phyloP scores from a whole-genome alignment of 1,140 invertebrate genomes.

The Neelides sp. region DNA sequence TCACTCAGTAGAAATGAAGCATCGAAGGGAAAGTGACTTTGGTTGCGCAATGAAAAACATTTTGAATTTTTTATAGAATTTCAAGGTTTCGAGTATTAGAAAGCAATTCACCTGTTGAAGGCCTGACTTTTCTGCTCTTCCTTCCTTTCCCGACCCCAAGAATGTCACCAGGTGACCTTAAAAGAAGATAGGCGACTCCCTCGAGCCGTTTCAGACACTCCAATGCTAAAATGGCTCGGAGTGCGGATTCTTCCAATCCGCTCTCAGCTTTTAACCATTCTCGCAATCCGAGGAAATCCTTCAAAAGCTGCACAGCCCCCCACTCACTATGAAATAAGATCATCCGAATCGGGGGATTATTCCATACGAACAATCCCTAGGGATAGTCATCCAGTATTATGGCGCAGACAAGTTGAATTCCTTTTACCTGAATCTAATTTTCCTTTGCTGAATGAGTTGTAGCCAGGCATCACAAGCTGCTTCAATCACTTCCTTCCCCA shows the following conservation, averaged over 20 bases:
- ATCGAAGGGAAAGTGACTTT: not conserved
- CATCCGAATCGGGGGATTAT: not conserved
- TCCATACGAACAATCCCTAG: not conserved
- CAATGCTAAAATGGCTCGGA: constrained; percentile 28
- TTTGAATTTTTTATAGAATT: no score
- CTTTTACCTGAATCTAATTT: constrained; percentile 59
- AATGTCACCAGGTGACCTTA: constrained; percentile 29
- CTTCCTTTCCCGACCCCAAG: constrained; percentile 27
- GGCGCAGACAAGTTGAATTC: no score
- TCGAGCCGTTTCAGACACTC: constrained; percentile 30
- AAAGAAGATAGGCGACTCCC: constrained; percentile 29
- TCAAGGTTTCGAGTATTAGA: no score
- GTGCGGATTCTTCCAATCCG: constrained; percentile 19
- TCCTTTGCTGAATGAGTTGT: constrained; percentile 64
- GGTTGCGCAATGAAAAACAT: not conserved
- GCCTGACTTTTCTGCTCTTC: constrained; percentile 15
- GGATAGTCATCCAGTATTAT: no score
- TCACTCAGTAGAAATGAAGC: not conserved
- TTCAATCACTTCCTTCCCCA: constrained; percentile 58
- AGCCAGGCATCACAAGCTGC: constrained; percentile 73
- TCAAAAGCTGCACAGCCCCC: constrained; percentile 40
- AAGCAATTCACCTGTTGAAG: constrained; percentile 5
- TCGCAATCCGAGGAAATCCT: constrained; percentile 30
- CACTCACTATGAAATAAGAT: constrained; percentile 41
- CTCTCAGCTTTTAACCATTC: constrained; percentile 30